Conservation (phyloP, 1,140 invertebrate genomes). For the Drosophila bocqueti region DNA sequence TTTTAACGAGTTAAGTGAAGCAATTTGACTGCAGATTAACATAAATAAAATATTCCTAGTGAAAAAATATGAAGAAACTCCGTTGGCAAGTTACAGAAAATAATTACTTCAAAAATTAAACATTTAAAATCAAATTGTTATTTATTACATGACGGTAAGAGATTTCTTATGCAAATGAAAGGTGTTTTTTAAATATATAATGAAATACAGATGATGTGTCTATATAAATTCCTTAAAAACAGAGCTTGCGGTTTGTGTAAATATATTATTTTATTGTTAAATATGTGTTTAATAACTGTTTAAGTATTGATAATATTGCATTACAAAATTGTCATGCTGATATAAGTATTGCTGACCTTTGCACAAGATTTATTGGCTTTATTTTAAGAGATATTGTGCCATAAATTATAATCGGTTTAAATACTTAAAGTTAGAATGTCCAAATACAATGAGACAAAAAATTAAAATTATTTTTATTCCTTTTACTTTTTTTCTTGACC, state of each 20-base stretch:
- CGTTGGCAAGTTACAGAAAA: slow-evolving; percentile 17
- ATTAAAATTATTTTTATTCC: not conserved
- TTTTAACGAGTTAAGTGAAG: slow-evolving; percentile 10
- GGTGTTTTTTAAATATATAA: not conserved
- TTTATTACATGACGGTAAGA: slow-evolving; percentile 11
- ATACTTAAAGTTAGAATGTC: not conserved
- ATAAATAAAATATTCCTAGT: not conserved
- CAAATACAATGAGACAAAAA: not conserved
- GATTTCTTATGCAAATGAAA: too few relatives aligned
- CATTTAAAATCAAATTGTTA: not conserved
- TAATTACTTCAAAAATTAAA: not conserved
- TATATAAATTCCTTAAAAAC: not conserved
- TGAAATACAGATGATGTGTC: not conserved
- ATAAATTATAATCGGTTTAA: not conserved
- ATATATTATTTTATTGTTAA: too few relatives aligned
- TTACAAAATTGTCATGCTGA: not conserved
- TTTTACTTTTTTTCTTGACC: too few relatives aligned
- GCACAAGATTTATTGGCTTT: not conserved
- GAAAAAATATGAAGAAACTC: slow-evolving; percentile 63
- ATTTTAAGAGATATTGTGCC: not conserved
- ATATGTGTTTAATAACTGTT: too few relatives aligned
- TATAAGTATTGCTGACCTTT: not conserved
- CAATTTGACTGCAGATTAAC: not conserved
- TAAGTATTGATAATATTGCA: too few relatives aligned
- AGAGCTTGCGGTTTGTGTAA: not conserved